Evolutionary conservation across 2,888 invertebrate genomes (phyloP).

Genomic region (Polia nebulosa): DNA sequence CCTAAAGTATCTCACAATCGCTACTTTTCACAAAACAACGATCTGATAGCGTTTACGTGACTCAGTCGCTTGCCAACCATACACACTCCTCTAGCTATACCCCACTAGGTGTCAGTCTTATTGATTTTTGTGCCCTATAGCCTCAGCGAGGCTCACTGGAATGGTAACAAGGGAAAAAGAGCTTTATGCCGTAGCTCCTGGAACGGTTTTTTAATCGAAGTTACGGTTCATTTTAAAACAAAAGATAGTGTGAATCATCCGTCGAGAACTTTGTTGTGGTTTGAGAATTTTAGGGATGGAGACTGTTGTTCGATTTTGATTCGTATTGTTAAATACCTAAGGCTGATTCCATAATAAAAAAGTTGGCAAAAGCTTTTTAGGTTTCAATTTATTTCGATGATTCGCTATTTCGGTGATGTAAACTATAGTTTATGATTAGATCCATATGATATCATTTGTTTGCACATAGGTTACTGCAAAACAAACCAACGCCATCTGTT

Average conservation of each 20-base stretch:
- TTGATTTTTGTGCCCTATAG: constrained; percentile 76
- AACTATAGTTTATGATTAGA: constrained; percentile 31
- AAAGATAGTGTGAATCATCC: constrained; percentile 80
- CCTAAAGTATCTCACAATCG: constrained; percentile 67
- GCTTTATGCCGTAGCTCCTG: constrained; percentile 49
- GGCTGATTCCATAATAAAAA: constrained; percentile 14
- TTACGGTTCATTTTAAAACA: constrained; percentile 71
- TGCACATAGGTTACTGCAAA: constrained; percentile 21
- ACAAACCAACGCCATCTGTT: constrained; percentile 75
- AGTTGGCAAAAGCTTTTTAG: constrained; percentile 39
- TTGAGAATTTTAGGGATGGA: constrained; percentile 64
- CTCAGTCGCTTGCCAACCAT: constrained; percentile 65
- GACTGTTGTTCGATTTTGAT: constrained; percentile 45
- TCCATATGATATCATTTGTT: constrained; percentile 18
- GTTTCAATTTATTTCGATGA: constrained; percentile 36
- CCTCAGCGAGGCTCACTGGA: constrained; percentile 46
- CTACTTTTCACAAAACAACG: constrained; percentile 69
- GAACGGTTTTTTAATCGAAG: constrained; percentile 51
- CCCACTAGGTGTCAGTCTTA: constrained; percentile 70
- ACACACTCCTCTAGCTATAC: constrained; percentile 62
- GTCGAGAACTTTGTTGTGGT: constrained; percentile 71
- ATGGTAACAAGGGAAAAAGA: constrained; percentile 53
- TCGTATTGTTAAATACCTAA: constrained; percentile 42
- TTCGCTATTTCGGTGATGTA: constrained; percentile 32
- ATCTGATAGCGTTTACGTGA: constrained; percentile 68